phyloP scores from a whole-genome alignment of 2,888 invertebrate genomes.

The Ennomos fuscantarius region DNA sequence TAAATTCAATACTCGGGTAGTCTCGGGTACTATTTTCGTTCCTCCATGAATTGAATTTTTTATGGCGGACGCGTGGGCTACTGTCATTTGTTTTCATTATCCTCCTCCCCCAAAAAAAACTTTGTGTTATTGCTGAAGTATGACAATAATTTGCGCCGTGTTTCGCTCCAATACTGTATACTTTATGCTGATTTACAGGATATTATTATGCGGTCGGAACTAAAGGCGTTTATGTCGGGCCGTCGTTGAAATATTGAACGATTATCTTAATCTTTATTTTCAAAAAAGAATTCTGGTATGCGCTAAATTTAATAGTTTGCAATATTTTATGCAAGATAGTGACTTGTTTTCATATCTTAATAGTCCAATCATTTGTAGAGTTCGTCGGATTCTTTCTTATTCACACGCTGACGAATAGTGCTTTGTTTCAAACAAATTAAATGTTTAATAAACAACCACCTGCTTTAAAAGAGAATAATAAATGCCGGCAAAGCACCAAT shows the following conservation, averaged over 20 bases:
- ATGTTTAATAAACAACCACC: conserved; percentile 4
- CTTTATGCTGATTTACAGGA: conserved; percentile 50
- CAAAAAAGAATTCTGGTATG: conserved; percentile 45
- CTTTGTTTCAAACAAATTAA: conserved; percentile 18
- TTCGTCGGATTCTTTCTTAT: conserved; percentile 5
- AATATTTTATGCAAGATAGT: conserved; percentile 42
- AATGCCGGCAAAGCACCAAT: conserved; percentile 23
- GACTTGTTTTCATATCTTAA: conserved; percentile 39
- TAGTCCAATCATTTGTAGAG: conserved; percentile 26
- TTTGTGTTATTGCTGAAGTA: conserved; percentile 42
- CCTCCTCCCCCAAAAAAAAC: conserved; percentile 57
- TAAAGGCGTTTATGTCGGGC: conserved; percentile 47
- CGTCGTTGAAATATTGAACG: conserved; percentile 52
- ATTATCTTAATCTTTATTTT: conserved; percentile 53
- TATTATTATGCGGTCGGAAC: conserved; percentile 52
- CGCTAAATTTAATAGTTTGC: conserved; percentile 36
- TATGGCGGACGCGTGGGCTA: conserved; percentile 69
- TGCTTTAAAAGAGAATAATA: conserved; percentile 2
- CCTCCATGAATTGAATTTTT: conserved; percentile 77
- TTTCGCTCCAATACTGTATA: conserved; percentile 28
- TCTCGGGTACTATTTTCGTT: conserved; percentile 64
- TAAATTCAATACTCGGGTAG: conserved; percentile 56
- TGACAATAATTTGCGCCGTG: conserved; percentile 45
- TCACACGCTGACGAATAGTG: conserved; percentile 1
- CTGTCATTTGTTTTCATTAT: conserved; percentile 83